Conservation (phyloP, 2,113 vertebrate genomes). For the Ammospiza nelsoni region DNA sequence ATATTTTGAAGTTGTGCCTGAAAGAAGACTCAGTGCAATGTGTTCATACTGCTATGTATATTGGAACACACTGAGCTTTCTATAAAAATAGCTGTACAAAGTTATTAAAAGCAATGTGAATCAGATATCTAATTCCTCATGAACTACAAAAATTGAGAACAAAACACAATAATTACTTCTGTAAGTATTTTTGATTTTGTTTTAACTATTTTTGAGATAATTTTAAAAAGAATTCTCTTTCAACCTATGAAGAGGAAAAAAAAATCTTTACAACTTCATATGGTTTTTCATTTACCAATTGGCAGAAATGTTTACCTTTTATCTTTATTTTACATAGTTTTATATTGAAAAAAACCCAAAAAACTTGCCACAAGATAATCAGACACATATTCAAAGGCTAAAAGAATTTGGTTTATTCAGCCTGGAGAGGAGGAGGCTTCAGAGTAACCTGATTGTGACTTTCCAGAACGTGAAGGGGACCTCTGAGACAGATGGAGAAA, state of each 20-base stretch:
- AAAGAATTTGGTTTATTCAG: background rate
- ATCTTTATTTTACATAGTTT: background rate
- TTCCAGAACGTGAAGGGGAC: background rate
- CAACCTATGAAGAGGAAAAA: background rate
- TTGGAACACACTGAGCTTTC: background rate
- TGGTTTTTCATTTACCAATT: background rate
- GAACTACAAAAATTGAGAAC: background rate
- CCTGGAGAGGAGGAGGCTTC: background rate
- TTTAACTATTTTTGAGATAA: background rate
- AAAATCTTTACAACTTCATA: background rate
- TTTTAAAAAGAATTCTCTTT: background rate
- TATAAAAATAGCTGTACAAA: background rate
- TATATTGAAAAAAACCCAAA: background rate
- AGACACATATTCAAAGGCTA: background rate
- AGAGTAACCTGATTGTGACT: background rate
- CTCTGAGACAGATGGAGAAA: rapidly evolving
- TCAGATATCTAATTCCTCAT: background rate
- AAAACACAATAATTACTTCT: background rate
- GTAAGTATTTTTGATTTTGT: background rate
- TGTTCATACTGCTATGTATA: too few species aligned
- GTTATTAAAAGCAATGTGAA: background rate
- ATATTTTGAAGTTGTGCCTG: background rate
- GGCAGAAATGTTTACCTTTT: background rate
- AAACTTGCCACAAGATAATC: background rate
- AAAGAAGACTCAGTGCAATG: background rate